phyloP scores from a whole-genome alignment of 2,888 invertebrate species.

The Lepidochrysops patricia region DNA sequence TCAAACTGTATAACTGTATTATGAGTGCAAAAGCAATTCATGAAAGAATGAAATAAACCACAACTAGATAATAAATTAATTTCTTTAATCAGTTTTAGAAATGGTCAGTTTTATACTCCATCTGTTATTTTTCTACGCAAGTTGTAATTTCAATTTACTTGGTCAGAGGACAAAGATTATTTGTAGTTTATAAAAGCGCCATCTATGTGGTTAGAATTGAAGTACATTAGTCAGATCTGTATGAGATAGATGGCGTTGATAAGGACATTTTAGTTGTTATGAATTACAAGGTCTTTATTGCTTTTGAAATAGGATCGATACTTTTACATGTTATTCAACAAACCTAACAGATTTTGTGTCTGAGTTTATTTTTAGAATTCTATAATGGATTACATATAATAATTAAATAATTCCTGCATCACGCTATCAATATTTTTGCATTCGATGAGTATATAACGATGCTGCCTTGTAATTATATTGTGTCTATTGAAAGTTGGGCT shows the following conservation, averaged over 20 bases:
- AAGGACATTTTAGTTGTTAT: not conserved
- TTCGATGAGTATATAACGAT: conserved; percentile 27
- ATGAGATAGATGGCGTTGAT: not conserved
- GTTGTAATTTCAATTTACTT: no score
- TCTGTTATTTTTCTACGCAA: no score
- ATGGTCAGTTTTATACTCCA: no score
- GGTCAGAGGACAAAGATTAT: not conserved
- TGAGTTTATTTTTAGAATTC: not conserved
- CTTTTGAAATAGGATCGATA: not conserved
- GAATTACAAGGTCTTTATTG: not conserved
- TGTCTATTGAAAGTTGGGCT: conserved; percentile 99
- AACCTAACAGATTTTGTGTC: not conserved
- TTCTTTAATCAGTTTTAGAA: no score
- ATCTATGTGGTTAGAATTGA: not conserved
- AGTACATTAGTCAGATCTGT: not conserved
- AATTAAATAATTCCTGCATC: conserved; percentile 19
- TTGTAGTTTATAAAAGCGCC: no score
- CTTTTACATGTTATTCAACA: not conserved
- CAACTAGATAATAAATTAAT: no score
- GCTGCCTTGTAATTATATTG: conserved; percentile 34
- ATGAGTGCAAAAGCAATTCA: no score
- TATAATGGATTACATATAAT: not conserved
- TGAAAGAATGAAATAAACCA: no score
- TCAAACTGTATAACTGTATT: no score
- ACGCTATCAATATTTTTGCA: conserved; percentile 25